phyloP scores from a whole-genome alignment of 2,113 vertebrate species.

The Sceloporus tristichus region DNA sequence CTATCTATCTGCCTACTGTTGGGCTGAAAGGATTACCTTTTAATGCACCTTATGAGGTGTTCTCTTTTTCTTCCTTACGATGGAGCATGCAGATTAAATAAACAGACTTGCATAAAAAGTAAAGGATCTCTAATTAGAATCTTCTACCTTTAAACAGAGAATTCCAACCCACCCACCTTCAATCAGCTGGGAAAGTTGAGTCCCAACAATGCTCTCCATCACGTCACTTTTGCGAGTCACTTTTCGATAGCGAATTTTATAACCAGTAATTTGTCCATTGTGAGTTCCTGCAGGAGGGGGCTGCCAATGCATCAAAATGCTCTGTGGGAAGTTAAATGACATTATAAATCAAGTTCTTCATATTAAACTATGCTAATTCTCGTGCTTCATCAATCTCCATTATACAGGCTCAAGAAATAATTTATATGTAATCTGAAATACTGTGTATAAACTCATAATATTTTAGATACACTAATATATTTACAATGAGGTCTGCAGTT shows the following conservation, averaged over 20 bases:
- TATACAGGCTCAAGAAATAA: not conserved
- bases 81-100: not conserved
- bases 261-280: constrained; percentile 91
- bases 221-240: constrained; percentile 92
- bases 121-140: fast-evolving
- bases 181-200: constrained; percentile 90
- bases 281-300: constrained; percentile 88
- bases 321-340: constrained; percentile 74
- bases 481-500: not conserved
- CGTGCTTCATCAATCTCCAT: not conserved
- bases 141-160: not conserved
- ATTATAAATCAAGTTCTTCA: not conserved
- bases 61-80: too few relatives aligned
- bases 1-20: too few relatives aligned
- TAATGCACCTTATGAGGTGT: not conserved
- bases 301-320: constrained; percentile 94
- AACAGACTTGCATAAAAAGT: not conserved
- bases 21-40: not conserved
- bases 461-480: not conserved
- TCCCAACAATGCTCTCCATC: constrained; percentile 86
- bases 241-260: constrained; percentile 97
- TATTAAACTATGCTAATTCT: not conserved
- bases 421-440: not conserved
- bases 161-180: constrained; percentile 80
- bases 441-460: not conserved